These are phyloP conservation scores for Eupeodes corollae DNA, from an alignment of 1,140 invertebrate genomes.

Conservation along the genomic window DNA sequence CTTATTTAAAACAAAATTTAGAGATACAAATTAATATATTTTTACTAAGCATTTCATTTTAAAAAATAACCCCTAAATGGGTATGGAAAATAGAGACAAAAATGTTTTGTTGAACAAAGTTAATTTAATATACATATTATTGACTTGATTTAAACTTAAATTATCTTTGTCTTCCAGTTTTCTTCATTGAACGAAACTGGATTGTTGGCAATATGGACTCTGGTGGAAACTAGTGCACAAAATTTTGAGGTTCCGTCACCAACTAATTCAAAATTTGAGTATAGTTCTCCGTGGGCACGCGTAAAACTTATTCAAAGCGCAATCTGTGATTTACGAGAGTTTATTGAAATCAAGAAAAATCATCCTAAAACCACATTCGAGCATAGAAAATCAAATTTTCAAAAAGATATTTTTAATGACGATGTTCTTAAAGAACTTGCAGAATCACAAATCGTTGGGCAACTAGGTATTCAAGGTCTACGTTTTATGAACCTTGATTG, in stretches of 20 bases:
- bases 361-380: conserved; percentile 17
- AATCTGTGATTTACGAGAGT: conserved; percentile 21
- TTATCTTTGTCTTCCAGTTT: conserved; percentile 18
- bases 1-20: no score
- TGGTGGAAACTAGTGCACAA: conserved; percentile 16
- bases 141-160: no score
- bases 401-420: conserved; percentile 33
- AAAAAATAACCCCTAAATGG: no score
- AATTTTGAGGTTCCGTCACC: neutral
- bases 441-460: conserved; percentile 13
- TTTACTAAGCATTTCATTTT: no score
- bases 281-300: conserved; percentile 28
- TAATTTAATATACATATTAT: no score
- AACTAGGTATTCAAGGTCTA: conserved; percentile 16
- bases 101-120: no score
- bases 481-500: conserved; percentile 29
- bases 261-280: conserved; percentile 14
- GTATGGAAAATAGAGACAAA: no score
- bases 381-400: conserved; percentile 27
- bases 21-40: no score
- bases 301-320: conserved; percentile 31
- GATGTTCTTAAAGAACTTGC: conserved; percentile 26
- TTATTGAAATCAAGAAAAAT: conserved; percentile 18
- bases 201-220: conserved; percentile 28
- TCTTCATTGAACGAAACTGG: conserved; percentile 31